Evolutionary conservation across 2,113 vertebrate genomes (phyloP), one percentile per base, ranked within the genome.

Genomic region (Panthera leo): DNA sequence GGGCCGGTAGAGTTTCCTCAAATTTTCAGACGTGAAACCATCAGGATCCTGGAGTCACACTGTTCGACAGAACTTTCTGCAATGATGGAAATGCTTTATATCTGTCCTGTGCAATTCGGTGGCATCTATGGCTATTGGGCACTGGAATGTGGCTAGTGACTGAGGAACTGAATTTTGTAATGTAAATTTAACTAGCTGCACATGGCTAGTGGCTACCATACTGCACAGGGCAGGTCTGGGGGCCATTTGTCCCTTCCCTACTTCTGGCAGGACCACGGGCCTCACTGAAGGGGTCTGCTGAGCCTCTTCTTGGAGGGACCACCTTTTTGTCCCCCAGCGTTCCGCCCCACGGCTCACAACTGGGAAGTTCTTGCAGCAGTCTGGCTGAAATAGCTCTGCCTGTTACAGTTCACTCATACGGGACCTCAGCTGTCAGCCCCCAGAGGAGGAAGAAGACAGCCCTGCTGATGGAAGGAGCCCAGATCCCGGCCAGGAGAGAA

Each of bases 371-470:
- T 67, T 7, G 23, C 2, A 19, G 48, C 1, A 1, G 23, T 42
- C 67, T 23, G 13, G 16, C 65, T 7, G 55, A 89, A 11, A 29
- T 8, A 1, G 7, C 7, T 19, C 85, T 82, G 42, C 65, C 31
- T 5, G 45, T 4, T 7, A 8, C 3, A 1, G 15, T 13, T 65
- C n/a, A 10, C 12, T 4, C 34, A 15, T 19, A 2, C 0, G 23
- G 48, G 23, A 19, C 63, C 6, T 0, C 3, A 0, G 58, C 23
- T 3, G 3, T 85, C 65, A 12, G 63, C 34, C 58, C 67, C 48
- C n/a, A 0, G 2, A 15, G 21, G 90, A 75, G n/a, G 45, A 36
- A 51, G 21, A 27, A 36, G 42, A 76, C 63, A 75, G 91, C 18
- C 27, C 29, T 1, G 0, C 5, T 11, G 45, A 31, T 1, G 78